Evolutionary conservation across 2,113 vertebrate species (phyloP).

Genomic region (Lophura nycthemera): DNA sequence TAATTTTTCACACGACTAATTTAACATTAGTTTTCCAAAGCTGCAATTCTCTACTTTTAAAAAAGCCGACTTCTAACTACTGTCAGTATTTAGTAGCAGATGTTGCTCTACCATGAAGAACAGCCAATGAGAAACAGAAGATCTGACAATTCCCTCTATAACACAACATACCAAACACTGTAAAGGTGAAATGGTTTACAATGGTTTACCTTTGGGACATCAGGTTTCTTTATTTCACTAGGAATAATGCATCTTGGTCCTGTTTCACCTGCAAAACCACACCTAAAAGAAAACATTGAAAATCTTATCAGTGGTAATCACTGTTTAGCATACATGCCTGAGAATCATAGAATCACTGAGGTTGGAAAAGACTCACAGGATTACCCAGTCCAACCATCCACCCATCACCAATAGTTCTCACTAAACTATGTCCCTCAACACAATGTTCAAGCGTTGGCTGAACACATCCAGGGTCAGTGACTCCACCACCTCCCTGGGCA

Average conservation of each 20-base stretch:
- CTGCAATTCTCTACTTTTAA: no score
- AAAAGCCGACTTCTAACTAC: no score
- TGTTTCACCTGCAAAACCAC: slow-evolving; percentile 98
- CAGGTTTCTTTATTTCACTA: slow-evolving; percentile 92
- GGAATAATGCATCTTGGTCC: slow-evolving; percentile 97
- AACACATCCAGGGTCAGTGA: no score
- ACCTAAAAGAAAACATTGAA: slow-evolving; percentile 74
- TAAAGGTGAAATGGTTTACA: slow-evolving; percentile 44
- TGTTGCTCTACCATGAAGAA: not conserved
- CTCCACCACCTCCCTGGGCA: no score
- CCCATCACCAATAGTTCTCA: no score
- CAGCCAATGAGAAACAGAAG: not conserved
- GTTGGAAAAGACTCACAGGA: no score
- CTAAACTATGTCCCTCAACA: no score
- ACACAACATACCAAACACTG: fast-evolving
- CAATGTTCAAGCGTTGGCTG: no score
- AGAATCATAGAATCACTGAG: not conserved
- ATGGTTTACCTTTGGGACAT: slow-evolving; percentile 81
- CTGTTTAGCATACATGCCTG: not conserved
- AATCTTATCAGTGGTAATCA: not conserved
- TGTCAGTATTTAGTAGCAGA: no score
- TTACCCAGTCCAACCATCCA: no score
- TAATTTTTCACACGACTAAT: no score
- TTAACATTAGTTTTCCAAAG: no score
- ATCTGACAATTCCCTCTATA: not conserved